phyloP scores from a whole-genome alignment of 2,113 vertebrate species.

The Coptodon bakossiorum region DNA sequence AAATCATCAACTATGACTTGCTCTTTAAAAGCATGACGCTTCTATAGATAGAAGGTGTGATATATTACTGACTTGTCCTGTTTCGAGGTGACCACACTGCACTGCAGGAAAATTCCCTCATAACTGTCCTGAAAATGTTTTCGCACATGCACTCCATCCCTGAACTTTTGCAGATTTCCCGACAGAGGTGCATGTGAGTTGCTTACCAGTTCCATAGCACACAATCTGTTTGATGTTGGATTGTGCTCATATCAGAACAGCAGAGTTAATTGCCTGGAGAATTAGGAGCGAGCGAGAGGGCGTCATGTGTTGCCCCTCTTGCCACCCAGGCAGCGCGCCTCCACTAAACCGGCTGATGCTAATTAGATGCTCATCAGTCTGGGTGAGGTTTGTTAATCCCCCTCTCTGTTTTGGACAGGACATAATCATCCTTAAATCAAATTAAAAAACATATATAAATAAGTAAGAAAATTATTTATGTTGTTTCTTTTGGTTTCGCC shows the following conservation, averaged over 20 bases:
- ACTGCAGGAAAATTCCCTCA: background rate
- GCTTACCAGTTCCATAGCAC: background rate
- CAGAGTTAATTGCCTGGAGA: background rate
- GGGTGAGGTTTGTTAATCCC: background rate
- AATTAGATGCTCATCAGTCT: background rate
- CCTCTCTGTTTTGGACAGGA: background rate
- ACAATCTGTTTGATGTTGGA: background rate
- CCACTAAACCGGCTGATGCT: background rate
- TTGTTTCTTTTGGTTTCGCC: rapidly evolving
- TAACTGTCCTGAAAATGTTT: background rate
- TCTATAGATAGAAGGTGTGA: background rate
- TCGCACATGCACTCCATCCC: background rate
- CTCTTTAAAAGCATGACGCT: background rate
- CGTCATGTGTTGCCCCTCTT: background rate
- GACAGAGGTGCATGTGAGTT: rapidly evolving
- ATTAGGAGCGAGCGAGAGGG: background rate
- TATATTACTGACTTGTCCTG: background rate
- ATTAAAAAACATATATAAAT: background rate
- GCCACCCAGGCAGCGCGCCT: rapidly evolving
- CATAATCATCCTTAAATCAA: background rate
- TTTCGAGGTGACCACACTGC: background rate
- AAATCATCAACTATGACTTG: background rate
- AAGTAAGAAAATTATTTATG: background rate
- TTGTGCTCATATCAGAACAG: too few relatives aligned
- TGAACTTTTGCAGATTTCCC: background rate